Base-by-base conservation (phyloP, 2,888 invertebrate genomes). In the Pseudolycoriella hygida region DNA sequence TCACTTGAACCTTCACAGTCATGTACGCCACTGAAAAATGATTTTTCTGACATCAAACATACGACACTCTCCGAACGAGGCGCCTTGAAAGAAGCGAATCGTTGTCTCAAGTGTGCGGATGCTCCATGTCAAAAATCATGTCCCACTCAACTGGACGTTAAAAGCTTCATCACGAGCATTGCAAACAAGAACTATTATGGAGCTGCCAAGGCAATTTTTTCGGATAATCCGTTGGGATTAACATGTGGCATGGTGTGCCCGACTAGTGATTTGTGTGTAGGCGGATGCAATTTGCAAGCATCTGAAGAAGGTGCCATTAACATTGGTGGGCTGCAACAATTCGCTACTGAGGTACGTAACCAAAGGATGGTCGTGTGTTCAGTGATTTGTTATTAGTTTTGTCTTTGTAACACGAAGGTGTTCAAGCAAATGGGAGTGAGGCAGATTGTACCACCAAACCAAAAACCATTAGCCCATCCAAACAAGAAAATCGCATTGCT, bases 231-330 rank as follows among this genome's bases (percentile, higher is more conserved):
- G 0, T 66, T 97, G 45, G 98, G 93, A 0, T 69, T 94, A 2
- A 89, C 90, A 0, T 93, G 93, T 56, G 93, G 93, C 19, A 98
- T 98, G 97, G 96, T 98, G 17, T 97, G 97, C 54, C 97, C 97
- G 2, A 97, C 97, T 0, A 94, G 93, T 59, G 97, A 98, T 64
- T 75, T 98, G 1, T 98, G 97, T 61, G 96, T 96, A 1, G 97
- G 97, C 0, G 93, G 94, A 0, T 98, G 97, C 64, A 98, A 98
- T 66, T 70, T 98, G 10, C 82, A 88, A 58, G 97, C 94, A 0
- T 78, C 82, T 10, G 98, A 98, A 62, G 96, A 97, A 62, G 98
- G 98, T 0, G 83, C 96, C 1, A 98, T 98, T 55, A 98, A 98
- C 60, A 98, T 98, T 55, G 96, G 97, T 0, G 98, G 98, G 0